Evolutionary conservation across 2,113 vertebrate genomes (phyloP).

Genomic region (Deroptyus accipitrinus): DNA sequence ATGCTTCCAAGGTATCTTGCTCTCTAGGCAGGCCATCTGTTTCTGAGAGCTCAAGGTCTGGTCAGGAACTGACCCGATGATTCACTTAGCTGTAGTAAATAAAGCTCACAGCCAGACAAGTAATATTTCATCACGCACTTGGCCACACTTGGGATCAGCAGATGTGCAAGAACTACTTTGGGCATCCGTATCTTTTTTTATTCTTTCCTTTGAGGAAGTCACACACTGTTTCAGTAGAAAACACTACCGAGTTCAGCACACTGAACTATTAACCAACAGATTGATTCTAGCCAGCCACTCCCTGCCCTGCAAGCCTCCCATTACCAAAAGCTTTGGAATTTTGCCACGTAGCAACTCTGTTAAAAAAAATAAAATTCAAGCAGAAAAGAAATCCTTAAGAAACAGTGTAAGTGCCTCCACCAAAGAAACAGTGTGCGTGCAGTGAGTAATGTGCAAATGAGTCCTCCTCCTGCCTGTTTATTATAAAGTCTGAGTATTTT

Average conservation of each 20-base stretch:
- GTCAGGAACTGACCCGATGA: not conserved
- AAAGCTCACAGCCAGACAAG: not conserved
- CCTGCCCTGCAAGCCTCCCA: not conserved
- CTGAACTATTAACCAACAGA: not conserved
- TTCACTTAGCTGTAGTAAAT: not conserved
- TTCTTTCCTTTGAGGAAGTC: not conserved
- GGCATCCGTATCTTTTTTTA: not conserved
- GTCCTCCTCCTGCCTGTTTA: not conserved
- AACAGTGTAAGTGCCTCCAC: not conserved
- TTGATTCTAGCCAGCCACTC: not conserved
- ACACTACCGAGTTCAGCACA: accelerated
- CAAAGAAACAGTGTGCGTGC: not conserved
- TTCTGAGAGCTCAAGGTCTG: not conserved
- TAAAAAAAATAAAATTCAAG: not conserved
- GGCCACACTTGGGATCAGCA: not conserved
- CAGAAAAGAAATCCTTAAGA: not conserved
- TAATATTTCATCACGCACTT: not conserved
- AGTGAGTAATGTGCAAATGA: not conserved
- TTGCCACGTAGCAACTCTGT: not conserved
- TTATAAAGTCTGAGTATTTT: not conserved
- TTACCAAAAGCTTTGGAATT: not conserved
- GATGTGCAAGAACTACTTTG: not conserved
- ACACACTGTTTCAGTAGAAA: not conserved
- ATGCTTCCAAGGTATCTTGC: not conserved
- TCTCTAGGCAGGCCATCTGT: conserved; percentile 28